Percentiles rank a stretch among this genome's conserved stretches.
Conservation (phyloP, 2,888 invertebrate species). For the Taphrorychus bicolor region DNA sequence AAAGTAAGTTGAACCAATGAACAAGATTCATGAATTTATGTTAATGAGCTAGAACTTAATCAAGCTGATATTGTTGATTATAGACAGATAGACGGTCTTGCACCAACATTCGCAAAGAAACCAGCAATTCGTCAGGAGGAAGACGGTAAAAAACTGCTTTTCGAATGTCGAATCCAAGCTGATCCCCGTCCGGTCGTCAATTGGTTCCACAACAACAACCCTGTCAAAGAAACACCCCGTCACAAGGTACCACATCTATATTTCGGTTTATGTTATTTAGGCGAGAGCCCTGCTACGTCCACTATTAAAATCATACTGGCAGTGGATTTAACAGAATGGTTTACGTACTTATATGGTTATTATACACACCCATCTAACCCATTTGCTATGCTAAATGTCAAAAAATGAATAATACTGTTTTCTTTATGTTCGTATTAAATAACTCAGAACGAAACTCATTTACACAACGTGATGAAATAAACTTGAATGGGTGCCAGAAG, state of each 20-base stretch:
- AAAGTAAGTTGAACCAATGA: constrained; percentile 74
- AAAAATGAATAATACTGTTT: background rate
- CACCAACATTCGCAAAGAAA: constrained; percentile 97
- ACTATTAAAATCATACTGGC: constrained; percentile 41
- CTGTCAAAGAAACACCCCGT: constrained; percentile 81
- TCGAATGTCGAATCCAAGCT: constrained; percentile 94
- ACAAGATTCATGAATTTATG: background rate
- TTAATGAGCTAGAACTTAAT: background rate
- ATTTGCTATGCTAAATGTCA: background rate
- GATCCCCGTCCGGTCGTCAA: constrained; percentile 88
- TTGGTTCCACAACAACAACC: constrained; percentile 89
- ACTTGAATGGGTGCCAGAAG: background rate
- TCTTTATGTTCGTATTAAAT: background rate
- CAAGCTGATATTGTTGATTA: constrained; percentile 45
- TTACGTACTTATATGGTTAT: background rate
- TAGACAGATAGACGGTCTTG: constrained; percentile 97
- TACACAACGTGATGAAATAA: background rate
- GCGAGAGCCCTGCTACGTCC: constrained; percentile 27
- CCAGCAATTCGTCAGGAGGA: constrained; percentile 97
- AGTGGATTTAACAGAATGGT: constrained; percentile 37
- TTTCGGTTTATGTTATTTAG: background rate
- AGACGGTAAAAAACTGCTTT: constrained; percentile 90
- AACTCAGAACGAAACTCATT: constrained; percentile 2
- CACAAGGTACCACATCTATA: constrained; percentile 74
- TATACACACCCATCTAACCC: background rate